Evolutionary conservation across 2,888 invertebrate genomes (phyloP).

Genomic region (Steromphala cineraria): DNA sequence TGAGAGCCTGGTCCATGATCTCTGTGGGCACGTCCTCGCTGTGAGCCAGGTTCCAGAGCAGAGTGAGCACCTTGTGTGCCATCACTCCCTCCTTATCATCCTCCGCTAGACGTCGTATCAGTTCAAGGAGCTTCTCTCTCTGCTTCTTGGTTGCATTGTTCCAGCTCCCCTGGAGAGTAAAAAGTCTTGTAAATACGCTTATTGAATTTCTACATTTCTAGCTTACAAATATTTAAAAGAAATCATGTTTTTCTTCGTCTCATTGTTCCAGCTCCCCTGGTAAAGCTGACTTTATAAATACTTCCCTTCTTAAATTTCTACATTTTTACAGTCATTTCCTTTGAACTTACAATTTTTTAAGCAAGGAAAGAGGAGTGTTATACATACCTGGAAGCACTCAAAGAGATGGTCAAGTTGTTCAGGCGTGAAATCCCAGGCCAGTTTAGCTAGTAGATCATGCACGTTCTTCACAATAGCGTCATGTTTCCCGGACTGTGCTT

Average conservation of each 20-base stretch:
- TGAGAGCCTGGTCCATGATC: constrained; percentile 96
- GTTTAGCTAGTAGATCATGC: constrained; percentile 94
- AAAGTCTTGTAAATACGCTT: too few relatives aligned
- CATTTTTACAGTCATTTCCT: too few relatives aligned
- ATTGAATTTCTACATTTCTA: too few relatives aligned
- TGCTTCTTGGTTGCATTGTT: constrained; percentile 96
- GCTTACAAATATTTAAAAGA: too few relatives aligned
- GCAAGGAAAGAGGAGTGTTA: background rate
- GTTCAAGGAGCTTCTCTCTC: constrained; percentile 93
- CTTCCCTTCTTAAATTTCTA: too few relatives aligned
- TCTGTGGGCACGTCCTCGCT: constrained; percentile 97
- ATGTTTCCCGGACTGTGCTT: constrained; percentile 93
- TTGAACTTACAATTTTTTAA: too few relatives aligned
- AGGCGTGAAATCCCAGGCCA: constrained; percentile 98
- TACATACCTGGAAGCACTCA: constrained; percentile 92
- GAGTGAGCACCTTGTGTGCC: constrained; percentile 95
- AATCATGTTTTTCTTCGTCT: too few relatives aligned
- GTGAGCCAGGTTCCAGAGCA: constrained; percentile 98
- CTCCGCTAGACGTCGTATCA: constrained; percentile 95
- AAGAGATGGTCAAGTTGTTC: constrained; percentile 97
- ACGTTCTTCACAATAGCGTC: constrained; percentile 98
- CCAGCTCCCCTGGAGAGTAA: constrained; percentile 90
- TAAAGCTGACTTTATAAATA: too few relatives aligned
- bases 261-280: too few relatives aligned
- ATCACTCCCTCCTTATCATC: constrained; percentile 99